Percentiles rank a stretch among this genome's conserved stretches.
Conservation (phyloP, 1,140 invertebrate genomes). For the Tetragnatha versicolor region DNA sequence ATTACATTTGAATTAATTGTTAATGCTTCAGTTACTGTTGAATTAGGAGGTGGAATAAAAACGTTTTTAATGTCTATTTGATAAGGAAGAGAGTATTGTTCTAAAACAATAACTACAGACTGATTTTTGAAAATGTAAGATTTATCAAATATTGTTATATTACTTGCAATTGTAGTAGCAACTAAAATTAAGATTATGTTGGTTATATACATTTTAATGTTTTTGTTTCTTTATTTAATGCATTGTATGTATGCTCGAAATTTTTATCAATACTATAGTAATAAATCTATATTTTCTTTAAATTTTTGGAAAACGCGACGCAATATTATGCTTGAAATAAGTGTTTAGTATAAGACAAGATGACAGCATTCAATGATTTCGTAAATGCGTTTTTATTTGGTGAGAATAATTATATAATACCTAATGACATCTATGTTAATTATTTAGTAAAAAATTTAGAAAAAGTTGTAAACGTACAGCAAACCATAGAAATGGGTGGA, state of each 20-base stretch:
- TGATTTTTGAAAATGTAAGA: too few species aligned
- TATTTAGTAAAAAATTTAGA: neutral
- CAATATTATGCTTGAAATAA: too few species aligned
- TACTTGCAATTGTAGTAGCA: neutral
- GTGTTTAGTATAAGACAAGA: slow-evolving; percentile 14
- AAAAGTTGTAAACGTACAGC: neutral
- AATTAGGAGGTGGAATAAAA: too few species aligned
- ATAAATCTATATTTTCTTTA: neutral
- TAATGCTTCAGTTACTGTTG: too few species aligned
- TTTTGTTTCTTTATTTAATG: slow-evolving; percentile 15
- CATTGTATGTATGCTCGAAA: neutral
- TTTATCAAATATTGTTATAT: too few species aligned
- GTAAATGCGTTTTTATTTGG: slow-evolving; percentile 12
- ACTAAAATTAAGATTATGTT: neutral
- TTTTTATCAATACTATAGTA: slow-evolving; percentile 5
- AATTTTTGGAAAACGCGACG: slow-evolving; percentile 17
- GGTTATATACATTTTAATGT: neutral
- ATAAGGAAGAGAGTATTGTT: too few species aligned
- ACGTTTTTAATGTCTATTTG: too few species aligned
- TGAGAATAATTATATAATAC: neutral
- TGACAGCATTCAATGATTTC: slow-evolving; percentile 7
- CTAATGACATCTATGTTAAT: neutral
- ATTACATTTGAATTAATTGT: too few species aligned
- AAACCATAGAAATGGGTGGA: neutral
- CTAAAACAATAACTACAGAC: too few species aligned